Evolutionary conservation across 2,888 invertebrate species (phyloP), one percentile per base, ranked within the genome.

Genomic region (Drosophila subquinaria): DNA sequence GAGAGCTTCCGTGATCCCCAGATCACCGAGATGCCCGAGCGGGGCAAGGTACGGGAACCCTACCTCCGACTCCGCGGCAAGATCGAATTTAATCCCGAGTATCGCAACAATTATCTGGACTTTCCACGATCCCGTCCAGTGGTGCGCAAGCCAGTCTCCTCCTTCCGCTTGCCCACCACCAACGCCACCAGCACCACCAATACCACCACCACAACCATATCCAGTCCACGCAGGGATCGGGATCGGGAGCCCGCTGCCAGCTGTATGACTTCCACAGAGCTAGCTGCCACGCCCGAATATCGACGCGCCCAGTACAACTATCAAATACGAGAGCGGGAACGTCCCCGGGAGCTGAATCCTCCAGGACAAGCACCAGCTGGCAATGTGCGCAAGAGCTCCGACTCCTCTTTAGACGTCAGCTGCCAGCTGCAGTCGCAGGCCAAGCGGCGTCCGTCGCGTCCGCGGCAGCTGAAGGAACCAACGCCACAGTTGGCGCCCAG

Each of bases 41-140:
- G 91, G 9, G 92, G 91, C 9, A 93, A 92, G 77, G 90, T 91
- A 23, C 88, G 92, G 0, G 92, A 92, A 45, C 91, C 93, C 3
- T 92, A 89, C 27, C 76, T 93, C n/a, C 90, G 91, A 0, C 83
- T 93, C 10, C 91, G 90, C 52, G 93, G 93, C n/a, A 92, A 92
- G 75, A 88, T 92, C 62, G 93, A 93, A 79, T 93, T 93, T 74
- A 92, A 92, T 82, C 92, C 93, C 0, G 93, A 93, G 71, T 93
- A 93, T 69, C 86, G 91, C 35, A 92, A 92, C 53, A 92, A 90
- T 23, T 93, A 91, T 66, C 72, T 91, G 50, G 91, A 93, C 68
- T 92, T 92, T 76, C 93, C 93, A 43, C 90, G 93, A 23, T 90
- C 92, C 3, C 87, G 93, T 3, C 93, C 93, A 2, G 88, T 92